phyloP scores from a whole-genome alignment of 2,888 invertebrate genomes.

The Catocala nupta region DNA sequence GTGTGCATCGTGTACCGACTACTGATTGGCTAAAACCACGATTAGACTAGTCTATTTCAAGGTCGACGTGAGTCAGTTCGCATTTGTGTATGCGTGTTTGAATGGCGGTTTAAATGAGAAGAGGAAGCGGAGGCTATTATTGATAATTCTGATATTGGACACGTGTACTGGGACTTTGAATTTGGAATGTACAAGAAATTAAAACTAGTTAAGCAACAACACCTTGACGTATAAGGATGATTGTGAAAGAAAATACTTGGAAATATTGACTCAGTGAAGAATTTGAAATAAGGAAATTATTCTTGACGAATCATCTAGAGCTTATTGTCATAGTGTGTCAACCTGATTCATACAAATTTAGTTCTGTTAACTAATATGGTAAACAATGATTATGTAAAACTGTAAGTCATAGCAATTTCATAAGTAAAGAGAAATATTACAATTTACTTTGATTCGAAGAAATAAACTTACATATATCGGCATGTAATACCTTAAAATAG shows the following conservation, averaged over 20 bases:
- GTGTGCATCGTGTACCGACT: constrained; percentile 69
- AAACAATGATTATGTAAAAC: background rate
- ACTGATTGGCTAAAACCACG: constrained; percentile 84
- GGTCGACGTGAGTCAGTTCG: constrained; percentile 78
- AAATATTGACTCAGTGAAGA: constrained; percentile 5
- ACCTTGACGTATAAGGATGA: background rate
- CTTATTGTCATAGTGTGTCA: background rate
- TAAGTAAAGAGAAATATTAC: too few relatives aligned
- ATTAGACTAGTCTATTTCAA: constrained; percentile 83
- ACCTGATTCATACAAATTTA: background rate
- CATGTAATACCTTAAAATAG: too few relatives aligned
- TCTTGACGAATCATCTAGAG: background rate
- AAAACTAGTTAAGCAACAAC: too few relatives aligned
- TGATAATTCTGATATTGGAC: constrained; percentile 6
- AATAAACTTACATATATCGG: too few relatives aligned
- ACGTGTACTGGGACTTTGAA: background rate
- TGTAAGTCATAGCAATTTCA: background rate
- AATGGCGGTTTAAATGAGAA: constrained; percentile 44
- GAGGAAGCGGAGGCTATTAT: constrained; percentile 50
- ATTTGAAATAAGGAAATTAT: constrained; percentile 1
- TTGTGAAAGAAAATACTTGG: background rate
- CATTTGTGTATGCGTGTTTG: constrained; percentile 72
- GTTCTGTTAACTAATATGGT: too few relatives aligned
- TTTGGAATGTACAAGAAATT: background rate
- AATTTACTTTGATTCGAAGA: too few relatives aligned